Evolutionary conservation across 2,113 vertebrate species (phyloP).

Genomic region (Syrmaticus mikado): DNA sequence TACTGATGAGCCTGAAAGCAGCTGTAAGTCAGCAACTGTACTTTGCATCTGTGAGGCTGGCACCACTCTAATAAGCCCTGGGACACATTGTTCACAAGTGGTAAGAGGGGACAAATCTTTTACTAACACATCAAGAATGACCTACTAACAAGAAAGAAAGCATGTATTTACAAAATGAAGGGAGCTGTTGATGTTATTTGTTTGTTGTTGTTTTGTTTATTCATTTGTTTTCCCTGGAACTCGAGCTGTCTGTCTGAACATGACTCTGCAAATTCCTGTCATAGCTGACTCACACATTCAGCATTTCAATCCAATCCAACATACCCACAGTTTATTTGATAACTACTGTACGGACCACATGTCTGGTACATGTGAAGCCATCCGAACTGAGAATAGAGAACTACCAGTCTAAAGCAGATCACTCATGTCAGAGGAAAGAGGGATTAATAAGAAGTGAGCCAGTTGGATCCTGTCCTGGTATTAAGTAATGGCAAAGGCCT

Average conservation of each 20-base stretch:
- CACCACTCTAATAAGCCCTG: not conserved
- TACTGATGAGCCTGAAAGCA: not conserved
- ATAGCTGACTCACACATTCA: not conserved
- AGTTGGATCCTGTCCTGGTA: not conserved
- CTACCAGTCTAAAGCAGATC: conserved; percentile 24
- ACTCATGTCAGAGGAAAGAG: not conserved
- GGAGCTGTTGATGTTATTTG: not conserved
- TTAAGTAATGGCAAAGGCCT: conserved; percentile 19
- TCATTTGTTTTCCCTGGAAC: not conserved
- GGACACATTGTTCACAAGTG: not conserved
- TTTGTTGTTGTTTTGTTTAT: not conserved
- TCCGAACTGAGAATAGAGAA: not conserved
- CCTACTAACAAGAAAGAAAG: not conserved
- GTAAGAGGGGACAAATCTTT: not conserved
- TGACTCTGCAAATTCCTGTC: not conserved
- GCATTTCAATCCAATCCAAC: not conserved
- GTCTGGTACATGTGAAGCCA: not conserved
- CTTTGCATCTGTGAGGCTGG: not conserved
- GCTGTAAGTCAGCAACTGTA: not conserved
- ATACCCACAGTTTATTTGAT: not conserved
- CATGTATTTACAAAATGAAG: not conserved
- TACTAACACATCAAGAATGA: not conserved
- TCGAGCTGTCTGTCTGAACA: not conserved
- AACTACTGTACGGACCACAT: not conserved
- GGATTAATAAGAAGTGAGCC: conserved; percentile 22